These are phyloP conservation scores for Calonectris borealis DNA, from an alignment of 2,113 vertebrate genomes.

Conservation along the genomic window DNA sequence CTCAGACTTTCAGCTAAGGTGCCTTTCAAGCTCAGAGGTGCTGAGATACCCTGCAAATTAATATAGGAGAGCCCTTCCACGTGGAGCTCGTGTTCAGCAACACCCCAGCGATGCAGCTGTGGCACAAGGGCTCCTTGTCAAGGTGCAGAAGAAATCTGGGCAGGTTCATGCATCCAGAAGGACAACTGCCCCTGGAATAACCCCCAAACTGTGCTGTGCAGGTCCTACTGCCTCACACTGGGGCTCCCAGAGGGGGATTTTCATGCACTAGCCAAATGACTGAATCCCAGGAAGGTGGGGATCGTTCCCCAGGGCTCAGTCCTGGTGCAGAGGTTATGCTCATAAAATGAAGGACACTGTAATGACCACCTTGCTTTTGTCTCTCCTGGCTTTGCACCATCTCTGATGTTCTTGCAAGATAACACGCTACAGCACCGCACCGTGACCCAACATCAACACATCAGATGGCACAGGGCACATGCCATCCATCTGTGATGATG, in stretches of 20 bases:
- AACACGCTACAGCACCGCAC: neutral
- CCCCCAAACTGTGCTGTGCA: neutral
- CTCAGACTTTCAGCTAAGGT: neutral
- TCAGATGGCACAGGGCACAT: neutral
- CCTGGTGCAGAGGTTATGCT: neutral
- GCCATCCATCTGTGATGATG: neutral
- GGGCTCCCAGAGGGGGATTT: neutral
- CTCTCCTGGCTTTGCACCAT: neutral
- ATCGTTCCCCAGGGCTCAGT: neutral
- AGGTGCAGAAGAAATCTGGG: neutral
- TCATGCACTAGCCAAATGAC: neutral
- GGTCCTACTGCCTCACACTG: neutral
- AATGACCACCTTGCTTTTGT: neutral
- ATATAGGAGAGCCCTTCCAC: neutral
- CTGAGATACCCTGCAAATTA: neutral
- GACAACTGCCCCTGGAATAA: neutral
- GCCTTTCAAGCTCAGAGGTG: neutral
- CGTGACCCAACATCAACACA: neutral
- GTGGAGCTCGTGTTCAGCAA: neutral
- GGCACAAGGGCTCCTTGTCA: neutral
- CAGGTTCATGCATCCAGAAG: neutral
- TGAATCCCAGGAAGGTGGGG: neutral
- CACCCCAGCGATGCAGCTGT: neutral
- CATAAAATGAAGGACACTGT: neutral
- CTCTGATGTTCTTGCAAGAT: neutral